Base-by-base conservation (phyloP, 2,797 vertebrate species). In the Acanthiza pusilla region DNA sequence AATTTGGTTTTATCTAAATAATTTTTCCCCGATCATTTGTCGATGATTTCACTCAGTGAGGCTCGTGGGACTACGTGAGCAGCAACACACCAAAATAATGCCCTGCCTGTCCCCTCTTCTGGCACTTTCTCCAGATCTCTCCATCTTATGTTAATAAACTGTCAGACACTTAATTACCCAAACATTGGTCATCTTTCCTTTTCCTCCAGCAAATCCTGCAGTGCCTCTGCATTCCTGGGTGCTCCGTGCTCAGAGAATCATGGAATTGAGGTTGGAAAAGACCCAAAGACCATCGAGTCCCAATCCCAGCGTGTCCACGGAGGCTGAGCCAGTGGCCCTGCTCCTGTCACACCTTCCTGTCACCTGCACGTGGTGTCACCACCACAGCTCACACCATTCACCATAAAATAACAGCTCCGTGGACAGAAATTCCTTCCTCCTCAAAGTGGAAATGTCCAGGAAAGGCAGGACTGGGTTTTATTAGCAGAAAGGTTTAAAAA, bases 91-190 rank as follows among this genome's bases (percentile, higher is more conserved):
- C 84, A 80, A 85, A 93, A 60, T 66, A 51, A 45, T 30, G 47
- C 86, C 75, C 78, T 89, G 81, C 48, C 92, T 89, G 61, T 50
- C 70, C 87, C 91, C 88, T 91, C 71, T 81, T n/a, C 91, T 93
- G 87, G 89, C 85, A 94, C 94, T 96, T 93, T 96, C 94, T 93
- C 92, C 85, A 85, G 75, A 57, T 47, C 88, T 85, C 88, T 94
- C 89, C 87, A 93, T 75, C 92, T 87, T 48, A n/a, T 4, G 19
- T 63, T 76, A 95, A 91, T 79, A 71, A 93, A 79, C 81, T 88
- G 70, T 85, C 93, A 92, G 85, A 72, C 55, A 68, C 54, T 85
- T 83, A 78, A 88, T 94, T 88, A 72, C 70, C 92, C 77, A 57
- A 82, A 87, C 68, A 18, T 16, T 51, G 90, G 65, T 87, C 81